Base-by-base conservation (phyloP, 2,113 vertebrate genomes). In the Orthonyx spaldingii region DNA sequence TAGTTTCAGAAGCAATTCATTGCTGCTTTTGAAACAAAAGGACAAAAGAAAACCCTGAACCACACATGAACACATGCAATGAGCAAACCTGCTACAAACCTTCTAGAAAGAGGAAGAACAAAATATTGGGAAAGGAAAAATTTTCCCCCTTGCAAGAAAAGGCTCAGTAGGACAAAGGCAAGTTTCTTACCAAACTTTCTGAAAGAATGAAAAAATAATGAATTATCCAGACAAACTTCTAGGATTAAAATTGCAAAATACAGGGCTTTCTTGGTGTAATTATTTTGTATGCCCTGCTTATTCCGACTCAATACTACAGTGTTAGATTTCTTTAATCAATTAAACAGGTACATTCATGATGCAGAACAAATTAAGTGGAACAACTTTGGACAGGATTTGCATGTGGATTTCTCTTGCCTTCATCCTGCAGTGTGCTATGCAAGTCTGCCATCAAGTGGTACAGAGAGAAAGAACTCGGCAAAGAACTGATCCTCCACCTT, bases 391-490 rank as follows among this genome's bases (percentile, higher is more conserved):
- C 50, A 32, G 44, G 24, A 53, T 92, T 83, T 77, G 71, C 57
- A 56, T 27, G 60, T 17, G 76, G 61, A 39, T 82, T 35, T 84
- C 60, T 75, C 32, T 16, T 30, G 27, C 5, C 24, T 71, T 11
- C 44, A 57, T 23, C 13, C 20, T 30, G 60, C 35, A 7, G 71
- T 59, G 41, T 57, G 57, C 85, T 96, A 28, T 68, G 83, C 90
- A 94, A 95, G 64, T 23, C 56, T 96, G 97, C 94, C 98, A 98
- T 86, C 98, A 96, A 87, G 96, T 49, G 98, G 97, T 68, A 46
- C 10, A 41, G 16, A 18, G 63, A 13, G 10, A 39, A 83, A 87
- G 80, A 55, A 20, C 39, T 7, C 16, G 11, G 35, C 52, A 20
- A 27, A 68, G 47, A 84, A 49, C 35, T 14, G 14, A 46, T 56